Conservation (phyloP, 2,888 invertebrate genomes). For the Lasioglossum leucozonium region DNA sequence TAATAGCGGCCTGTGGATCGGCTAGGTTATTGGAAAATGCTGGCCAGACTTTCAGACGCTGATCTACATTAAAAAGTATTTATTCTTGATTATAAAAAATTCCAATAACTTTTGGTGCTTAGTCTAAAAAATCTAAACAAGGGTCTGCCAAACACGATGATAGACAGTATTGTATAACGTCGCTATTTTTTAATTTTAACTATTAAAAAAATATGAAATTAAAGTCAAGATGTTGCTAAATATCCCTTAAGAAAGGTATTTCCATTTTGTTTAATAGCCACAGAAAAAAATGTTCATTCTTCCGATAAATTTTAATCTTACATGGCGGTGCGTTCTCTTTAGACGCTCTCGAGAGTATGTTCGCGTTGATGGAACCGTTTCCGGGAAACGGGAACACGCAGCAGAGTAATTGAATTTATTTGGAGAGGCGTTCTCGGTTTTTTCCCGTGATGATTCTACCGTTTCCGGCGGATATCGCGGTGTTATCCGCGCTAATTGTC, state of each 20-base stretch:
- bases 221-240: too few species aligned
- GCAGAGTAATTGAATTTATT: conserved; percentile 35
- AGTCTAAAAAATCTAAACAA: too few species aligned
- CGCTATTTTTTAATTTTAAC: too few species aligned
- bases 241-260: too few species aligned
- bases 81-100: background rate
- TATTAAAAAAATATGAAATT: too few species aligned
- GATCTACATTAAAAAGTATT: background rate
- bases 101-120: too few species aligned
- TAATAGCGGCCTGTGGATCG: background rate
- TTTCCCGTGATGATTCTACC: background rate
- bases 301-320: background rate
- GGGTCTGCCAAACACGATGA: too few species aligned
- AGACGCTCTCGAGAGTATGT: background rate
- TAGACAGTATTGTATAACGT: too few species aligned
- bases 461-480: background rate
- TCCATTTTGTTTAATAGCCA: too few species aligned
- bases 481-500: conserved; percentile 5
- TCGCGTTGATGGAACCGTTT: conserved; percentile 4
- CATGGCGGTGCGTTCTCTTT: too few species aligned
- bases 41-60: background rate
- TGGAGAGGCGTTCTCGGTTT: background rate
- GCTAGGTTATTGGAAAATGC: background rate
- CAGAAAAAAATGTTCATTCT: too few species aligned
- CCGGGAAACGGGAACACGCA: background rate